Evolutionary conservation across 2,797 vertebrate genomes (phyloP).

Genomic region (Pangasius djambal): DNA sequence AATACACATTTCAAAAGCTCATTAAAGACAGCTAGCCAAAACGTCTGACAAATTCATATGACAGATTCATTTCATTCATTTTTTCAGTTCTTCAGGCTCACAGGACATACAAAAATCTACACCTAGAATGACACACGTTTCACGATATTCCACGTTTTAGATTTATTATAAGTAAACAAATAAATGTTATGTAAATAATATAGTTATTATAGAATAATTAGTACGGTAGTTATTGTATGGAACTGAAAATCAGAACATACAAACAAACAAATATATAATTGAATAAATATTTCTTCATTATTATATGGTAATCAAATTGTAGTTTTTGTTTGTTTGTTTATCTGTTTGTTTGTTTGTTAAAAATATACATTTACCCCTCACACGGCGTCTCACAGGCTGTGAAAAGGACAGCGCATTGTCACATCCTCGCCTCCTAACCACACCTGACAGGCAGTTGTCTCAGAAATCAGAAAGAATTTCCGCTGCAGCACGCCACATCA

Average conservation of each 20-base stretch:
- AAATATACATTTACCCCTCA: background rate
- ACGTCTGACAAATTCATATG: background rate
- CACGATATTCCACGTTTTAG: too few species aligned
- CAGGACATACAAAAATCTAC: too few species aligned
- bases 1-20: background rate
- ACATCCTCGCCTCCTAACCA: slow-evolving; percentile 46
- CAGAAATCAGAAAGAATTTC: slow-evolving; percentile 42
- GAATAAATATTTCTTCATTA: too few species aligned
- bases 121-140: too few species aligned
- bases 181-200: background rate
- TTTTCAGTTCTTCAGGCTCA: background rate
- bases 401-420: slow-evolving; percentile 49
- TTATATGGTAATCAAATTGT: too few species aligned
- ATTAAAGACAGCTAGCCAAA: background rate
- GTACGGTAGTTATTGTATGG: background rate
- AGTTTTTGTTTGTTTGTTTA: background rate
- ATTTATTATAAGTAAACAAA: background rate
- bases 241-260: too few species aligned
- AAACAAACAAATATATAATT: too few species aligned
- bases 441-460: slow-evolving; percentile 53
- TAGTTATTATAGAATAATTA: background rate
- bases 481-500: slow-evolving; percentile 50
- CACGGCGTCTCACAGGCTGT: background rate
- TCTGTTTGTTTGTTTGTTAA: background rate
- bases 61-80: background rate